A percentile compares a stretch with the other conserved stretches of the same genome.
Conservation (phyloP, 2,113 vertebrate species). For the Cyprinodon variegatus region DNA sequence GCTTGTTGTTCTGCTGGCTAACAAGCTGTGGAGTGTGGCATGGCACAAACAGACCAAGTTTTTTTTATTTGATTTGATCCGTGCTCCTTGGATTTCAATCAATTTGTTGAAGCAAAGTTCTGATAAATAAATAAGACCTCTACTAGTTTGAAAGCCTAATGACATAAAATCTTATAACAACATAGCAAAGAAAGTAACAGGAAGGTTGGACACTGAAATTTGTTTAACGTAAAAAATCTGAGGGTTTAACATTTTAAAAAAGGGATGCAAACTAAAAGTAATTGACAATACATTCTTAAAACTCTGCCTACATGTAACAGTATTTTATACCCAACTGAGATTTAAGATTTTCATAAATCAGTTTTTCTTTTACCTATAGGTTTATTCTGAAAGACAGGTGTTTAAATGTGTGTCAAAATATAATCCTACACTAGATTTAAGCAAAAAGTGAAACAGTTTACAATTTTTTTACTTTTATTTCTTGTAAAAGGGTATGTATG, state of each 20-base stretch:
- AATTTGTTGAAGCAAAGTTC: not conserved
- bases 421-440: too few relatives aligned
- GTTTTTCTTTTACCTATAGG: too few relatives aligned
- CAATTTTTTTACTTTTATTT: too few relatives aligned
- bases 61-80: slow-evolving; percentile 8
- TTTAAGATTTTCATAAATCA: not conserved
- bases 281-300: not conserved
- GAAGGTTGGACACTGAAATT: not conserved
- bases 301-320: not conserved
- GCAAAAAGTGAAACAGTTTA: too few relatives aligned
- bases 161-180: not conserved
- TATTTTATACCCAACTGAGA: not conserved
- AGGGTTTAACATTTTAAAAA: not conserved
- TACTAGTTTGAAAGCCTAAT: not conserved
- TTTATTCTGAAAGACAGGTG: too few relatives aligned
- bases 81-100: not conserved
- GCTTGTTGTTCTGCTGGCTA: not conserved
- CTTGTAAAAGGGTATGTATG: too few relatives aligned
- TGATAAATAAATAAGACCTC: not conserved
- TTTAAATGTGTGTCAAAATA: too few relatives aligned
- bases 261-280: not conserved
- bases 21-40: not conserved
- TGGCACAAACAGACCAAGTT: not conserved
- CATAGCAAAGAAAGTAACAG: not conserved
- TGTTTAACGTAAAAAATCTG: not conserved